Base-by-base conservation (phyloP, 1,140 invertebrate species). In the Diuraphis noxia region DNA sequence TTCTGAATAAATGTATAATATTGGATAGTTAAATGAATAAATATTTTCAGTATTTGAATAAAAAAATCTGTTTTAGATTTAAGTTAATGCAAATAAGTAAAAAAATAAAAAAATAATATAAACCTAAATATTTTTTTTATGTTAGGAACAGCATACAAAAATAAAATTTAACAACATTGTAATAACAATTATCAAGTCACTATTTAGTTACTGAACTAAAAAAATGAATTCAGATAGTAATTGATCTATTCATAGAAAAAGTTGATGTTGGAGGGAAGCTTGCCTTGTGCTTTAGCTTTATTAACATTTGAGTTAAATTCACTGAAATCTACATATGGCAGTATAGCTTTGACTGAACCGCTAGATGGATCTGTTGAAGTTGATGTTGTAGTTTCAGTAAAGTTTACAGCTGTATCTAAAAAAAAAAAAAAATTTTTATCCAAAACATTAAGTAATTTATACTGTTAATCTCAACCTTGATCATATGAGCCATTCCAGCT, bases 281-380 rank as follows among this genome's bases (percentile, higher is more conserved):
- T 95, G 1, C 95, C 95, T 92, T 95, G 95, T 92, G 93, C 93
- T 84, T 94, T 94, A 56, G 95, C 96, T 92, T 95, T 95, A 92
- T 96, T 96, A 25, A 97, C 95, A 92, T 96, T 97, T 92, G 95
- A 94, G 93, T 96, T 97, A 95, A 97, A 98, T 92, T 96, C 96
- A 0, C 96, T 95, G 93, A 98, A 98, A 94, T 98, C 96, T 0
- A 98, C 97, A 93, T 98, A 98, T 8, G 97, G 95, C 84, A 82
- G 88, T 36, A 92, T 88, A 38, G 38, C 36, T 41, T 90, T 90
- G 34, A 56, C 7, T 25, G 88, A 91, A 79, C 46, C 30, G 38
- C 56, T 88, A 23, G 81, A 92, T 56, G 81, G 72, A 49, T 93
- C 85, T 2, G 63, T 85, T 88, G 72, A 81, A 36, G 91, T 88